A percentile compares a stretch with the other conserved stretches of the same genome.
Evolutionary conservation across 2,888 invertebrate genomes (phyloP).

Genomic region (Aspidiotus rigidus): DNA sequence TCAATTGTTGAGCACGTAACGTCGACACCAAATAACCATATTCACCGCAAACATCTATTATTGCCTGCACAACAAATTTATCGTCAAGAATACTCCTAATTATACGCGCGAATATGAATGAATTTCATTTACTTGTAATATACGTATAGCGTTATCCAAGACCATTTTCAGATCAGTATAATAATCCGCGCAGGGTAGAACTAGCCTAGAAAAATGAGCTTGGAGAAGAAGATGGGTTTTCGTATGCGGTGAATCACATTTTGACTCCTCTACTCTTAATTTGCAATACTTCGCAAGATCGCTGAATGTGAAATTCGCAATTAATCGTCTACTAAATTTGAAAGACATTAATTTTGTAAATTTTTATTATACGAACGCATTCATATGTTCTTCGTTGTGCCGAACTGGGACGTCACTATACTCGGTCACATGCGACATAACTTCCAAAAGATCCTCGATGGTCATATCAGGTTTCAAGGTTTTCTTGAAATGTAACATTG

Average conservation of each 20-base stretch:
- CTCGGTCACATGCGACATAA: constrained; percentile 78
- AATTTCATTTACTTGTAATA: constrained; percentile 64
- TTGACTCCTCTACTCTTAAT: constrained; percentile 58
- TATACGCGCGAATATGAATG: background rate
- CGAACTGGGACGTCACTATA: constrained; percentile 89
- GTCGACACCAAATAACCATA: constrained; percentile 80
- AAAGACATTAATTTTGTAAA: background rate
- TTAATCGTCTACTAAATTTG: background rate
- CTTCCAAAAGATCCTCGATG: constrained; percentile 62
- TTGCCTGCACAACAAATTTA: constrained; percentile 57
- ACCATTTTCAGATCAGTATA: constrained; percentile 93
- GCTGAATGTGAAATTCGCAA: constrained; percentile 46
- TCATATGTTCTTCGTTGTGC: constrained; percentile 91
- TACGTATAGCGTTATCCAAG: constrained; percentile 88
- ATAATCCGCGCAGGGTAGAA: constrained; percentile 86
- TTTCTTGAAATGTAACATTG: constrained; percentile 73
- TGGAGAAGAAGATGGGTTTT: constrained; percentile 90
- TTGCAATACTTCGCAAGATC: constrained; percentile 71
- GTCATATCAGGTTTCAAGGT: constrained; percentile 55
- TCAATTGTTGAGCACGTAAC: constrained; percentile 62
- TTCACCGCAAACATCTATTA: constrained; percentile 89
- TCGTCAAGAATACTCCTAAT: background rate
- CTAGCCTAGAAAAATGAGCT: constrained; percentile 78
- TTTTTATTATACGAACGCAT: constrained; percentile 54
- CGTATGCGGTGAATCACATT: constrained; percentile 83